Percentiles rank a stretch among this genome's conserved stretches.
phyloP scores from a whole-genome alignment of 2,888 invertebrate genomes.

The Hypena proboscidalis region DNA sequence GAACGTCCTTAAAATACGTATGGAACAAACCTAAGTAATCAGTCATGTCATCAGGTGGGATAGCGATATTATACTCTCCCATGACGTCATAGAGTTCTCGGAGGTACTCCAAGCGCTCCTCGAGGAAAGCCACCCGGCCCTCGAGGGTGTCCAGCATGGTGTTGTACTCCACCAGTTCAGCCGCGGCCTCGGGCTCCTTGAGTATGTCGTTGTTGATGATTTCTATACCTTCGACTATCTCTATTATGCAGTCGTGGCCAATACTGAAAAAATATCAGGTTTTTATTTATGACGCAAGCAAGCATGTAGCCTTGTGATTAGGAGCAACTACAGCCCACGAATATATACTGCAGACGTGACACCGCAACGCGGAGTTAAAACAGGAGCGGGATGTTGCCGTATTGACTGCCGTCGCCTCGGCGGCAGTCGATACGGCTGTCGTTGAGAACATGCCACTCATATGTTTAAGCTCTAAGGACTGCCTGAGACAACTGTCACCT shows the following conservation, averaged over 20 bases:
- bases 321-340: too few species aligned
- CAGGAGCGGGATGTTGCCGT: too few species aligned
- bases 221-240: conserved; percentile 86
- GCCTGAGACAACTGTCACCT: too few species aligned
- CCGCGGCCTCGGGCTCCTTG: conserved; percentile 88
- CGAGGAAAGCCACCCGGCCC: conserved; percentile 88
- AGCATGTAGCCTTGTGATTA: too few species aligned
- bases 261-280: conserved; percentile 76
- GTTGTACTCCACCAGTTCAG: conserved; percentile 90
- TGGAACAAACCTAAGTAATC: conserved; percentile 81
- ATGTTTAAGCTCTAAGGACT: too few species aligned
- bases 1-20: too few species aligned
- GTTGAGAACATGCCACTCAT: too few species aligned
- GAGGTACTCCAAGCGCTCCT: conserved; percentile 90
- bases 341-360: too few species aligned
- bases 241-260: conserved; percentile 86
- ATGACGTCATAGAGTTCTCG: conserved; percentile 94
- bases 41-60: conserved; percentile 89
- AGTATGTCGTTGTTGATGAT: conserved; percentile 87
- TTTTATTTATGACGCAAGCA: not conserved
- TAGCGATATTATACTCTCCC: conserved; percentile 90
- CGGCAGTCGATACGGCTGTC: too few species aligned
- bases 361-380: too few species aligned
- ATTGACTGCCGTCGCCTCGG: too few species aligned
- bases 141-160: conserved; percentile 89